These are phyloP conservation scores for Callocephalon fimbriatum DNA, from an alignment of 2,113 vertebrate species.

Conservation along the genomic window DNA sequence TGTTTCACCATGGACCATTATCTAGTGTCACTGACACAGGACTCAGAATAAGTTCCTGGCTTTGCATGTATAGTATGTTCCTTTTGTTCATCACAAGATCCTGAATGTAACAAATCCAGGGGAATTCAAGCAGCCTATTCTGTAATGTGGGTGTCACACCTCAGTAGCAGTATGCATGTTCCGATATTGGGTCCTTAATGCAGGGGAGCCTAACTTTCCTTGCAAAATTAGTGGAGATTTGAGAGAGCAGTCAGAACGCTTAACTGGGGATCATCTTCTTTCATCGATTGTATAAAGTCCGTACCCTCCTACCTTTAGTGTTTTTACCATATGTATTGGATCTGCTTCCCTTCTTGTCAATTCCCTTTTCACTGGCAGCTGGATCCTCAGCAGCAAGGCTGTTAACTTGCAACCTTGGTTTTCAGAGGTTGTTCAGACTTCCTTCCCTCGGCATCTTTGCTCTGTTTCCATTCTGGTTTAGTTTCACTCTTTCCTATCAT, in stretches of 20 bases:
- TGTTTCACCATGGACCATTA: too few species aligned
- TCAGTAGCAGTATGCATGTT: not conserved
- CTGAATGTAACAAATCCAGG: not conserved
- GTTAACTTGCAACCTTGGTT: not conserved
- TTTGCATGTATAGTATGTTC: not conserved
- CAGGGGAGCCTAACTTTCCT: not conserved
- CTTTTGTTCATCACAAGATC: not conserved
- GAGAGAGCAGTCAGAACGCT: not conserved
- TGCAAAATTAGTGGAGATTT: not conserved
- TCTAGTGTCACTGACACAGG: too few species aligned
- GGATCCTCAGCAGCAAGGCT: not conserved
- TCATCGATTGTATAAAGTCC: fast-evolving
- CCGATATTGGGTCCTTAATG: not conserved
- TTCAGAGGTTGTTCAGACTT: not conserved
- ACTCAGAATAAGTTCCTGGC: not conserved
- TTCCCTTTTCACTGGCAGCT: not conserved
- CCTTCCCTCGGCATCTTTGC: not conserved
- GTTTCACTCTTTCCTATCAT: not conserved
- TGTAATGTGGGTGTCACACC: not conserved
- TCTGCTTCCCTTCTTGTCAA: not conserved
- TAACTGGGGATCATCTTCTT: not conserved
- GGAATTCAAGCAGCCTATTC: not conserved
- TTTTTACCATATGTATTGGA: not conserved
- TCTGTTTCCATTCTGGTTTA: not conserved
- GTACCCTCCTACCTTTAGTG: fast-evolving